Percentiles rank a stretch among this genome's conserved stretches.
Evolutionary conservation across 2,113 vertebrate genomes (phyloP).

Genomic region (rat (Rattus norvegicus)): DNA sequence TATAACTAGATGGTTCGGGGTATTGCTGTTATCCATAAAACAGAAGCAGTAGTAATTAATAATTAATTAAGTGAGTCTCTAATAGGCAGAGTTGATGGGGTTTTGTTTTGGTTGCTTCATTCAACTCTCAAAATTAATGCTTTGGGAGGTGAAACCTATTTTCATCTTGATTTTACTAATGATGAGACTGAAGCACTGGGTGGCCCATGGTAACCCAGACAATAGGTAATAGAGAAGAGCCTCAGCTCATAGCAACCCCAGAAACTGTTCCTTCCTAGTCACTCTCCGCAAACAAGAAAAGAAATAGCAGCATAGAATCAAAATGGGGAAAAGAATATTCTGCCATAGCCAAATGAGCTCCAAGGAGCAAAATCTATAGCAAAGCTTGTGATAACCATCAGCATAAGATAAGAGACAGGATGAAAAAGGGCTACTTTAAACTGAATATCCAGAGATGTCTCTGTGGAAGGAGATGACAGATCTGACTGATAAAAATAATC

Average conservation of each 20-base stretch:
- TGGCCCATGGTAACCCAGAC: neutral
- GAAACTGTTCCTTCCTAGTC: neutral
- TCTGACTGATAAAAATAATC: neutral
- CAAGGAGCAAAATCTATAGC: neutral
- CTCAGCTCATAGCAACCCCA: neutral
- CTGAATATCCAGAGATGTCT: neutral
- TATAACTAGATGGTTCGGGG: neutral
- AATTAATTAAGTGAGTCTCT: neutral
- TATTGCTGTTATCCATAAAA: neutral
- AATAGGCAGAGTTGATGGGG: neutral
- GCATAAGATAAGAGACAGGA: neutral
- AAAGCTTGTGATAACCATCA: fast-evolving
- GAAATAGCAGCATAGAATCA: neutral
- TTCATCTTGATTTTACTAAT: slow-evolving; percentile 20
- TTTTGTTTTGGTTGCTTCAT: slow-evolving; percentile 4
- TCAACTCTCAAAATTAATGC: slow-evolving; percentile 6
- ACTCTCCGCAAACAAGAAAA: neutral
- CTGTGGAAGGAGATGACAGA: neutral
- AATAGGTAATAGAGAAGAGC: neutral
- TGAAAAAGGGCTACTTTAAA: neutral
- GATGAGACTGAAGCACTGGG: neutral
- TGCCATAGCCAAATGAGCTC: neutral
- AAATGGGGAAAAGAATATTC: neutral
- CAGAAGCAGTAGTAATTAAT: neutral
- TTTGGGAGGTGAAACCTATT: neutral